These are phyloP conservation scores for Copidosoma floridanum DNA, from an alignment of 1,140 invertebrate genomes.

Conservation along the genomic window DNA sequence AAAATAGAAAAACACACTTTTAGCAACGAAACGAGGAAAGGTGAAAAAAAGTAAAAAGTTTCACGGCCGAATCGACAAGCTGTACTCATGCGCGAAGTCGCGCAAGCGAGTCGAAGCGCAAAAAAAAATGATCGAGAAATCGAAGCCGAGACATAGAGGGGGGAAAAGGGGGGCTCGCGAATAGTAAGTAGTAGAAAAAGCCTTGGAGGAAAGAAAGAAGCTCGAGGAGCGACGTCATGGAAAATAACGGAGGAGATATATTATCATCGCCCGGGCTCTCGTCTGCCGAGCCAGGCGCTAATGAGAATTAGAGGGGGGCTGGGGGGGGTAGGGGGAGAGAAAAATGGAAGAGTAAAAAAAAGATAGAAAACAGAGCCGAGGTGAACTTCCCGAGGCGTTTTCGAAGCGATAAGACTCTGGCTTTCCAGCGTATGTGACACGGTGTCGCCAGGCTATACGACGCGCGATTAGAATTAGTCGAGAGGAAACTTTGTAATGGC, in stretches of 20 bases:
- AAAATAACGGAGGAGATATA: constrained; percentile 22
- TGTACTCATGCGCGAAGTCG: no score
- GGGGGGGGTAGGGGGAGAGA: neutral
- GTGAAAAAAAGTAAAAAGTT: neutral
- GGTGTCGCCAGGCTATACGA: constrained; percentile 4
- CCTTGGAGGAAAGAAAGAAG: no score
- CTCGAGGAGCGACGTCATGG: constrained; percentile 11
- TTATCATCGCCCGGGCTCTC: no score
- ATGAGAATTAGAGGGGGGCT: neutral
- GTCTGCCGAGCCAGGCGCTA: no score
- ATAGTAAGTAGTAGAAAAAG: no score
- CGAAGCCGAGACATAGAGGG: no score
- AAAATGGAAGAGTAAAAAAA: neutral
- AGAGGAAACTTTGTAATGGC: constrained; percentile 8
- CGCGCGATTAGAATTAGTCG: constrained; percentile 17
- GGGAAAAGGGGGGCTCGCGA: no score
- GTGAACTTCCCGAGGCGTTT: constrained; percentile 17
- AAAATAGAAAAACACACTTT: no score
- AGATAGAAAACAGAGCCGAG: constrained; percentile 3
- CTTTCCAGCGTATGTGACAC: no score
- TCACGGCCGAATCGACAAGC: neutral
- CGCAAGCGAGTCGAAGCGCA: no score
- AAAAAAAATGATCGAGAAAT: no score
- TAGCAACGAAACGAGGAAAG: neutral
- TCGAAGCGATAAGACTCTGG: constrained; percentile 21